phyloP scores from a whole-genome alignment of 2,797 vertebrate species.

The Liparis tanakae region DNA sequence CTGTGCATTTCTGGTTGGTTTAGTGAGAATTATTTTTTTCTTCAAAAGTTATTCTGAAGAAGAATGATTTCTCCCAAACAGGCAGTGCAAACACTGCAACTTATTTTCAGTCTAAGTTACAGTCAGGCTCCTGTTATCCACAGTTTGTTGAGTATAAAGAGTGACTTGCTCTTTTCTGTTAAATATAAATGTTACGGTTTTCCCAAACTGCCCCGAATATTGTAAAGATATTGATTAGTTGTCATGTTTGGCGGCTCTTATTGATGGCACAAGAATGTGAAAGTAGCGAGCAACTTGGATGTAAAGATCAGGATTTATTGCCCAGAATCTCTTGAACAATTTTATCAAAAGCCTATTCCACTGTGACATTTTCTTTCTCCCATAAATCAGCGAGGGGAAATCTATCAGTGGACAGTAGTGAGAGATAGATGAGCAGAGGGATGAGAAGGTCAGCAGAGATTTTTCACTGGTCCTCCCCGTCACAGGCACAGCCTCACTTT shows the following conservation, averaged over 20 bases:
- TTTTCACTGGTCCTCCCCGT: slow-evolving; percentile 92
- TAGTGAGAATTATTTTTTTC: slow-evolving; percentile 12
- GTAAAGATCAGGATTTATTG: slow-evolving; percentile 99
- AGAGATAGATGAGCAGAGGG: slow-evolving; percentile 97
- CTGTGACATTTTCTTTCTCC: slow-evolving; percentile 97
- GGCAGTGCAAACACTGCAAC: slow-evolving; percentile 64
- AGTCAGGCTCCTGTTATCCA: slow-evolving; percentile 54
- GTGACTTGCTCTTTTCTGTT: slow-evolving; percentile 69
- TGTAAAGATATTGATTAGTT: slow-evolving; percentile 95
- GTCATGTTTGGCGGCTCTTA: slow-evolving; percentile 92
- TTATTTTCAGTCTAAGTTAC: slow-evolving; percentile 72
- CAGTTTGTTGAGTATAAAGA: slow-evolving; percentile 52
- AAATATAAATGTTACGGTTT: slow-evolving; percentile 89
- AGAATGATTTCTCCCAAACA: slow-evolving; percentile 42
- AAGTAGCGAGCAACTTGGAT: slow-evolving; percentile 94
- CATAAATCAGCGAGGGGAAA: slow-evolving; percentile 98
- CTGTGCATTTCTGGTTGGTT: slow-evolving; percentile 8
- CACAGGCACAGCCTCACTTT: slow-evolving; percentile 89
- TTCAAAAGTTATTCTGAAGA: slow-evolving; percentile 37
- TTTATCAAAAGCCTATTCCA: slow-evolving; percentile 99
- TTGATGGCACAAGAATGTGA: slow-evolving; percentile 97
- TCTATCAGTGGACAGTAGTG: slow-evolving; percentile 98
- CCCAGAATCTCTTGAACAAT: slow-evolving; percentile 99
- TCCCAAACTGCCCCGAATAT: slow-evolving; percentile 88
- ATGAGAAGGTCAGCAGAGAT: slow-evolving; percentile 97